phyloP scores from a whole-genome alignment of 2,113 vertebrate genomes.

The Marmota flaviventris region DNA sequence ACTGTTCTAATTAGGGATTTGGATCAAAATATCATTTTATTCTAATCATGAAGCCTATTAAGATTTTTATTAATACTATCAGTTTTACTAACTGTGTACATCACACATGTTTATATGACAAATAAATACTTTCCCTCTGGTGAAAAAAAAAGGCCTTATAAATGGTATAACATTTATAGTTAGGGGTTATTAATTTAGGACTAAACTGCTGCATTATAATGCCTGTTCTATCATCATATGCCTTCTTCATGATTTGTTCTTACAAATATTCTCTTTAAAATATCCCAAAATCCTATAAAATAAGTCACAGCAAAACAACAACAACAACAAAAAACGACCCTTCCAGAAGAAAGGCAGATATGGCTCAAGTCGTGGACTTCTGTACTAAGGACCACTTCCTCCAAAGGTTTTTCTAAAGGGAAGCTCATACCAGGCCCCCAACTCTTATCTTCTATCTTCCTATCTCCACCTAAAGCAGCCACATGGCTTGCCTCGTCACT shows the following conservation, averaged over 20 bases:
- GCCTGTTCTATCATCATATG: not conserved
- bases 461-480: not conserved
- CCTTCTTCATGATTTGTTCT: not conserved
- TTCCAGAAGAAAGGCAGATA: not conserved
- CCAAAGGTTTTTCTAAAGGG: not conserved
- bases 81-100: slow-evolving; percentile 71
- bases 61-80: slow-evolving; percentile 81
- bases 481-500: not conserved
- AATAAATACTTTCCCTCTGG: slow-evolving; percentile 51
- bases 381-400: not conserved
- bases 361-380: not conserved
- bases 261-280: not conserved
- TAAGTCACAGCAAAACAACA: not conserved
- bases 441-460: not conserved
- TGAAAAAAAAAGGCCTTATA: slow-evolving; percentile 28
- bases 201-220: not conserved
- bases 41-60: slow-evolving; percentile 79
- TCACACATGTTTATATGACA: slow-evolving; percentile 45
- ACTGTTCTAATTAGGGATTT: slow-evolving; percentile 82
- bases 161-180: slow-evolving; percentile 17
- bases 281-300: not conserved
- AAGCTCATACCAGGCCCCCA: not conserved
- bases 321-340: not conserved
- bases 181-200: slow-evolving; percentile 6
- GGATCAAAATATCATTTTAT: slow-evolving; percentile 83